A percentile compares a stretch with the other conserved stretches of the same genome.
These are phyloP conservation scores for Microctenopoma stevenorrisi DNA, from an alignment of 2,797 vertebrate species.

Conservation along the genomic window DNA sequence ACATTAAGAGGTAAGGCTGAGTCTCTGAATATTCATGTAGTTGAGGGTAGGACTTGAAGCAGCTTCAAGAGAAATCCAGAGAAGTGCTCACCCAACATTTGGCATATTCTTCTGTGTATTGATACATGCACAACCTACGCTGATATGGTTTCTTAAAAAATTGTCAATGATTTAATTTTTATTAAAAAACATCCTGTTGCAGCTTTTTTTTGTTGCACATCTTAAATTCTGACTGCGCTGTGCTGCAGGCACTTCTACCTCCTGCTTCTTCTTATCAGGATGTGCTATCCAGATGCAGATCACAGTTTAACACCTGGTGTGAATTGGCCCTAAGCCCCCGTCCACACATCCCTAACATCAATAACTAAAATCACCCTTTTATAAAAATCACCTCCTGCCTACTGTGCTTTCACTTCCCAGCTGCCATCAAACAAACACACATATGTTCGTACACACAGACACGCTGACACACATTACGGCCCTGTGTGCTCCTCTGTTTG, in stretches of 20 bases:
- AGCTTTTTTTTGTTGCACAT: background rate
- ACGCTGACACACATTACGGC: slow-evolving; percentile 1
- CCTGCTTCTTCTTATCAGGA: slow-evolving; percentile 19
- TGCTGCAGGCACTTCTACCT: background rate
- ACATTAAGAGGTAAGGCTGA: too few species aligned
- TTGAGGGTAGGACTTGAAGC: too few species aligned
- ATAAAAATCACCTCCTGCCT: slow-evolving; percentile 25
- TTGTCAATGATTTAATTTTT: too few species aligned
- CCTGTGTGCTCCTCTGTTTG: slow-evolving; percentile 11
- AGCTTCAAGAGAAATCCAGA: too few species aligned
- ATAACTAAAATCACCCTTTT: slow-evolving; percentile 28
- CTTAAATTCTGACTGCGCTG: background rate
- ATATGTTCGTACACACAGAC: slow-evolving; percentile 7
- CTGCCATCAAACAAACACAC: slow-evolving; percentile 23
- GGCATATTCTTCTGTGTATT: too few species aligned
- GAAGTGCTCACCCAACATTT: too few species aligned
- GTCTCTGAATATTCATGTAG: too few species aligned
- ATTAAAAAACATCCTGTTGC: too few species aligned
- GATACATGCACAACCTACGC: too few species aligned
- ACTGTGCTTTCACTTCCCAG: slow-evolving; percentile 30
- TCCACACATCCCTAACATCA: slow-evolving; percentile 39
- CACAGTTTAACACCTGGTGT: slow-evolving; percentile 26
- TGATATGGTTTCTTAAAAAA: too few species aligned
- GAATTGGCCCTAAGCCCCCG: slow-evolving; percentile 6
- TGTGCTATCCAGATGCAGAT: slow-evolving; percentile 15